These are phyloP conservation scores for Prenolepis imparis DNA, from an alignment of 2,888 invertebrate genomes.

Conservation along the genomic window DNA sequence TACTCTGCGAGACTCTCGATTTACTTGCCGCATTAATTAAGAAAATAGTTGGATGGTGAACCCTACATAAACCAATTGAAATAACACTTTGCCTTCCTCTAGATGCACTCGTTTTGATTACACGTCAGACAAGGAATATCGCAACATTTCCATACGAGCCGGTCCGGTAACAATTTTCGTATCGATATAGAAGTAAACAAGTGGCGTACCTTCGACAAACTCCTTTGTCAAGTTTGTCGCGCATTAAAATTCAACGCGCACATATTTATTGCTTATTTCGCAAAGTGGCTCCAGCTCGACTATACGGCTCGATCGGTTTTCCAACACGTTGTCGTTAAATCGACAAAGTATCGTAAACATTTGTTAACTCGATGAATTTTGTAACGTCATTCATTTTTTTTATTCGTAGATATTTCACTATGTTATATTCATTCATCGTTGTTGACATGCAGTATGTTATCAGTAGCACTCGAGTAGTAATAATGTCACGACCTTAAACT, in stretches of 20 bases:
- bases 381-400: constrained; percentile 39
- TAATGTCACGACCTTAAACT: constrained; percentile 12
- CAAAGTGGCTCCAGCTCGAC: constrained; percentile 39
- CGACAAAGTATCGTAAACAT: constrained; percentile 47
- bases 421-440: constrained; percentile 33
- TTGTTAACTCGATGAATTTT: constrained; percentile 47
- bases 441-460: background rate
- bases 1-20: constrained; percentile 4
- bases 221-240: constrained; percentile 50
- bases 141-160: constrained; percentile 40
- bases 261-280: constrained; percentile 56
- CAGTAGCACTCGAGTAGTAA: background rate
- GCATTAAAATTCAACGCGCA: constrained; percentile 52
- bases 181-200: constrained; percentile 43
- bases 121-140: constrained; percentile 24
- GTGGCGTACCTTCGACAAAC: constrained; percentile 38
- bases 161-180: constrained; percentile 39
- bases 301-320: constrained; percentile 43
- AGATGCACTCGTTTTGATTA: constrained; percentile 50
- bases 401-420: constrained; percentile 34
- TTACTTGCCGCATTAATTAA: constrained; percentile 48
- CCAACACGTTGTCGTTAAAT: constrained; percentile 47
- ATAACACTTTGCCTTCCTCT: constrained; percentile 6
- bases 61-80: background rate
- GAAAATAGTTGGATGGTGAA: constrained; percentile 37